Conservation (phyloP, 2,797 vertebrate genomes). For the Catamblyrhynchus diadema region DNA sequence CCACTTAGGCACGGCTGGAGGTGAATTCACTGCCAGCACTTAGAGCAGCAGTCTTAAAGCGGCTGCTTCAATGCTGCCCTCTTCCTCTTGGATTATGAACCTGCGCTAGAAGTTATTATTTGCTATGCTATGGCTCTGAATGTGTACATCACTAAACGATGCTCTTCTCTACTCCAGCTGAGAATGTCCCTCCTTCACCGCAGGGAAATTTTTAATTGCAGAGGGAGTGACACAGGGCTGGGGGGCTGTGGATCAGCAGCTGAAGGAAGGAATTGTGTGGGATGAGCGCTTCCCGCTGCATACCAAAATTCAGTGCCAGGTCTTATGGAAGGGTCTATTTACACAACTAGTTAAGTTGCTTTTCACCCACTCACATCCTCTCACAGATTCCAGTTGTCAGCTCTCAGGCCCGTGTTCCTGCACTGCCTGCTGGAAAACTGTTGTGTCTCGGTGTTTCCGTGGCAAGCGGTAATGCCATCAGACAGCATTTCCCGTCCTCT, state of each 20-base stretch:
- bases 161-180: background rate
- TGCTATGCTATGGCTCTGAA: background rate
- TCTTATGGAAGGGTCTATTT: background rate
- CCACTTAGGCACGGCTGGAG: background rate
- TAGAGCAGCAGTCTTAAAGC: background rate
- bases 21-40: background rate
- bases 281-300: background rate
- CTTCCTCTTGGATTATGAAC: background rate
- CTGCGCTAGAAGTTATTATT: background rate
- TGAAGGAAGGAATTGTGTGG: background rate
- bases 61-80: background rate
- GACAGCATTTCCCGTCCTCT: background rate
- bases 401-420: fast-evolving
- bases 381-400: background rate
- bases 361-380: background rate
- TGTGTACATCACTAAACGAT: background rate
- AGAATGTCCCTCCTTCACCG: fast-evolving
- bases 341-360: background rate
- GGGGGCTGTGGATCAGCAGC: background rate
- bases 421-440: fast-evolving
- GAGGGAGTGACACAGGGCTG: background rate
- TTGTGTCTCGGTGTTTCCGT: background rate
- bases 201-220: background rate
- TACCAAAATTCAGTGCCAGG: background rate
- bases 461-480: background rate